These are phyloP conservation scores for Oreonectes daqikongensis DNA, from an alignment of 2,797 vertebrate genomes.

Conservation along the genomic window DNA sequence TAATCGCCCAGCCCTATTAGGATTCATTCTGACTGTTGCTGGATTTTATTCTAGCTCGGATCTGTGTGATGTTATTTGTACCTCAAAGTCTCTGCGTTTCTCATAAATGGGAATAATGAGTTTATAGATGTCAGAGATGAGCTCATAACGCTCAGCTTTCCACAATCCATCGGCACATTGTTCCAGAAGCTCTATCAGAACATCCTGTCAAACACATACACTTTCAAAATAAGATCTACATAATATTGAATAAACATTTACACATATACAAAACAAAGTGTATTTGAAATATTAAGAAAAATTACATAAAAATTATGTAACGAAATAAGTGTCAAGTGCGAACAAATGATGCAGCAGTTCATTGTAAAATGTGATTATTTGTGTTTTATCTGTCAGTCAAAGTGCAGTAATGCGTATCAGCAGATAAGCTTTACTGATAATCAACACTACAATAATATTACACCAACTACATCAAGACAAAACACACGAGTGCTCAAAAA, in stretches of 20 bases:
- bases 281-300: too few relatives aligned
- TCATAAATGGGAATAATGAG: constrained; percentile 98
- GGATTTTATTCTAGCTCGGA: constrained; percentile 77
- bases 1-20: too few relatives aligned
- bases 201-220: constrained; percentile 80
- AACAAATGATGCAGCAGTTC: background rate
- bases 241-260: background rate
- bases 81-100: constrained; percentile 96
- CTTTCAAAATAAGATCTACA: background rate
- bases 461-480: background rate
- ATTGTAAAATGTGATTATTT: background rate
- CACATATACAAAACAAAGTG: too few relatives aligned
- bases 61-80: too few relatives aligned
- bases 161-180: constrained; percentile 95
- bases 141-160: constrained; percentile 97
- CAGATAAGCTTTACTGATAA: constrained; percentile 43
- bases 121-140: constrained; percentile 96
- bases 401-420: constrained; percentile 40
- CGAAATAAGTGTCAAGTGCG: too few relatives aligned
- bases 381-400: constrained; percentile 43
- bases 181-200: constrained; percentile 93
- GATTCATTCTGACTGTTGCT: too few relatives aligned
- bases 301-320: too few relatives aligned
- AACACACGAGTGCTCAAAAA: too few relatives aligned
- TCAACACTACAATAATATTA: background rate